Base-by-base conservation (phyloP, 2,113 vertebrate species). In the Agapornis roseicollis region DNA sequence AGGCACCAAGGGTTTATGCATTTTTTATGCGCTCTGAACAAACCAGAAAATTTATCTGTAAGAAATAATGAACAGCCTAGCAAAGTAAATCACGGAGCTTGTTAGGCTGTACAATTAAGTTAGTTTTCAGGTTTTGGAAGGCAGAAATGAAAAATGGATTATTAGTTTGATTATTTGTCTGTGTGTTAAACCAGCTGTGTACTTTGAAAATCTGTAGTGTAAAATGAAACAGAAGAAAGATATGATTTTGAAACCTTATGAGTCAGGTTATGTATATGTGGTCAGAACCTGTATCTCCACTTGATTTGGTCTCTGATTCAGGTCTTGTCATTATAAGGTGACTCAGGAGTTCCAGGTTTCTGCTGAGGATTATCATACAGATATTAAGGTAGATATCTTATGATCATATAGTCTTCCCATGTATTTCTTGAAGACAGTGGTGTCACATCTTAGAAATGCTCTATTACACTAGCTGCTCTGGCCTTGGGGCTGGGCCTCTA, bases 21-120 rank as follows among this genome's bases (percentile, higher is more conserved):
- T 97, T 61, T 97, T 98, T 98, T 85, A 96, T 97, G 78, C 2
- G 31, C 92, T 89, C 77, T 83, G 76, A 88, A 82, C 85, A 95
- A 97, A 95, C 52, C 80, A 96, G 61, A 89, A 90, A 61, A 89
- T 49, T 58, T 49, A 61, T 80, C 92, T 95, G 39, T 94, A 73
- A 92, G 94, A 97, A 95, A 96, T 91, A 95, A 96, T 89, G 72
- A 94, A 88, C 82, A 81, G 35, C 56, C 50, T 13, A 87, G 65
- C 50, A 94, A 61, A 66, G 80, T 95, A 94, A 97, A 92, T 94
- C 22, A 52, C 64, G 87, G 47, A 80, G 56, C 68, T 71, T 63
- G 70, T 70, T 92, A 79, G 83, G 66, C 80, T 86, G 74, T 64
- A 85, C 80, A 94, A 29, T 96, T 78, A 94, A 91, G 46, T 93